Evolutionary conservation across 2,888 invertebrate genomes (phyloP).

Genomic region (Eurois occulta): DNA sequence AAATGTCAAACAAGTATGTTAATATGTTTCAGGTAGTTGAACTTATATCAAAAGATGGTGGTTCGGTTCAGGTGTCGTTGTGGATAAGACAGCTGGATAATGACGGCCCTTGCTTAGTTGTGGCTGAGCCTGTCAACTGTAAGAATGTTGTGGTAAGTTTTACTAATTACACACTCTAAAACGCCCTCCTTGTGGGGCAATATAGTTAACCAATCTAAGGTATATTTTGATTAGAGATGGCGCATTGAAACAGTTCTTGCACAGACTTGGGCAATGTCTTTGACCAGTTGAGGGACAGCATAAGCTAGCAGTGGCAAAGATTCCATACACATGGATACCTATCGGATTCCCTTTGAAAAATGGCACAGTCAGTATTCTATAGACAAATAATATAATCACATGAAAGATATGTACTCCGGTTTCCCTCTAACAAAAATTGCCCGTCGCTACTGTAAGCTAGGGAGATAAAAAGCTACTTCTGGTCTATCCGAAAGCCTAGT

Average conservation of each 20-base stretch:
- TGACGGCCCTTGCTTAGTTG: constrained; percentile 91
- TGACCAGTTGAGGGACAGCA: background rate
- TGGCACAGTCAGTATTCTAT: no score
- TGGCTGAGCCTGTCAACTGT: constrained; percentile 92
- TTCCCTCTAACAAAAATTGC: no score
- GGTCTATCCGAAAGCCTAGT: background rate
- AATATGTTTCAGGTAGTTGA: constrained; percentile 89
- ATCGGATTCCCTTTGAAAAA: no score
- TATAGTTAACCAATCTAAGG: background rate
- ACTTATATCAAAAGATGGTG: constrained; percentile 89
- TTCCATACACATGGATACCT: no score
- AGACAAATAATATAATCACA: no score
- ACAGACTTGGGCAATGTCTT: background rate
- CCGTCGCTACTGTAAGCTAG: no score
- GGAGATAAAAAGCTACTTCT: background rate
- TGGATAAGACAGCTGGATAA: constrained; percentile 91
- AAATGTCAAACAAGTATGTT: constrained; percentile 31
- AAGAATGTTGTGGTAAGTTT: constrained; percentile 89
- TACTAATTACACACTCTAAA: background rate
- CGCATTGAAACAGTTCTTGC: background rate
- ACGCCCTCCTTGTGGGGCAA: background rate
- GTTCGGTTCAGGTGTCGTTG: constrained; percentile 91
- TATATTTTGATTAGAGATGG: background rate
- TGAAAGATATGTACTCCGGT: no score
- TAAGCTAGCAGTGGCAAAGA: no score